Percentiles rank a stretch among this genome's conserved stretches.
phyloP scores from a whole-genome alignment of 2,113 vertebrate species.

The Isurus oxyrinchus region DNA sequence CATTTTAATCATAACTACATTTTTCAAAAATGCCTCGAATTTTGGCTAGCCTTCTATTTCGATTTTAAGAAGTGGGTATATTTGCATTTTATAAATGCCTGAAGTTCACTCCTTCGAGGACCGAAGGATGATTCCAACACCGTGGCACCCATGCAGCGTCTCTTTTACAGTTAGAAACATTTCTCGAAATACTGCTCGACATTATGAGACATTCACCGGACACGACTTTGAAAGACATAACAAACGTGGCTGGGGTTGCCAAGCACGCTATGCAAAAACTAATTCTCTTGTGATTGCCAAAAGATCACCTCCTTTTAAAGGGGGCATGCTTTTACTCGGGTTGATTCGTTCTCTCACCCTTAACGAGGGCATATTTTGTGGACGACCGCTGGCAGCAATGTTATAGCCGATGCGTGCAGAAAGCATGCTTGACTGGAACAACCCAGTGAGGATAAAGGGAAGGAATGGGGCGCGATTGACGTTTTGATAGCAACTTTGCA shows the following conservation, averaged over 20 bases:
- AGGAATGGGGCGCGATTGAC: not conserved
- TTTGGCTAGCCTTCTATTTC: not conserved
- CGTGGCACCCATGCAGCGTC: not conserved
- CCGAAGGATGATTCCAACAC: not conserved
- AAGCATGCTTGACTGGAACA: not conserved
- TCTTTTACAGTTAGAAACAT: not conserved
- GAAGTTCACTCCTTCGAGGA: not conserved
- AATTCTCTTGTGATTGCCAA: not conserved
- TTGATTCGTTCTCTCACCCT: not conserved
- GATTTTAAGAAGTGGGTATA: not conserved
- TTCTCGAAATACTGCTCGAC: not conserved
- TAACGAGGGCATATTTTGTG: not conserved
- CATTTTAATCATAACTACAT: not conserved
- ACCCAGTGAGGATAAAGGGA: not conserved
- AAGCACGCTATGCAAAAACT: not conserved
- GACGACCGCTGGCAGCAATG: not conserved
- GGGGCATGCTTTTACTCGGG: not conserved
- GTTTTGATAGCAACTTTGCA: not conserved
- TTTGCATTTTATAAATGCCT: not conserved
- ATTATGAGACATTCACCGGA: not conserved
- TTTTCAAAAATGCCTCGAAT: not conserved
- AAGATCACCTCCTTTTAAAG: not conserved
- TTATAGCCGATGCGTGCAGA: not conserved
- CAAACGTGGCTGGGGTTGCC: not conserved
- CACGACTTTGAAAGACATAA: not conserved